Evolutionary conservation across 2,888 invertebrate species (phyloP), one percentile per base, ranked within the genome.

Genomic region (Eupithecia subfuscata): DNA sequence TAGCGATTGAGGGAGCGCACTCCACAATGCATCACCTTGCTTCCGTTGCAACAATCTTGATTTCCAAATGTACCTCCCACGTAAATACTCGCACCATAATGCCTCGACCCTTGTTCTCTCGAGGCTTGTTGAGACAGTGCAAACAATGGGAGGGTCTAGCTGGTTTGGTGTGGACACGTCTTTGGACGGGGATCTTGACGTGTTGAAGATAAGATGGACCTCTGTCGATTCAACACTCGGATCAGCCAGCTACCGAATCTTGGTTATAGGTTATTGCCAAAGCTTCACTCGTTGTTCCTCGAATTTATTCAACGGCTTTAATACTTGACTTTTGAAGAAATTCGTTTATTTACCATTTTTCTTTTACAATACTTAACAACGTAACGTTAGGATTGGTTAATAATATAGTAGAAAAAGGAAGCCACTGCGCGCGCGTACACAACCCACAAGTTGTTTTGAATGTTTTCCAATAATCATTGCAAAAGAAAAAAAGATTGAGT

Each of bases 11-110:
- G 88, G 86, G 88, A 89, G 85, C 86, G 87, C 84, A 87, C 86
- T 89, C 85, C 83, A 91, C 90, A 90, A 94, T 94, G 92, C 92
- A 94, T 94, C 93, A 94, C 92, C 90, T 90, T 87, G 91, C 93
- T 94, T 93, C 93, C 93, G 92, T 90, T 92, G 91, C 91, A 91
- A 88, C 89, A 86, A 93, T 94, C 93, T 93, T 93, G 94, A 94
- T 94, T 90, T 89, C 87, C 88, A 90, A 91, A 91, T 89, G 88
- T 90, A 90, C 92, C 92, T 92, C 93, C 93, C 91, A 93, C 92
- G 90, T 91, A 87, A 92, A 85, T 86, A 85, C 89, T 87, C 82
- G 85, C 79, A 82, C 90, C 89, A 89, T 82, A 84, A 79, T 84
- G 81, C 78, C 78, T 74, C 86, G 91, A 91, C 80, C 91, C 82